Conservation (phyloP, 1,140 invertebrate species). For the Pseudomyrmex concolor region DNA sequence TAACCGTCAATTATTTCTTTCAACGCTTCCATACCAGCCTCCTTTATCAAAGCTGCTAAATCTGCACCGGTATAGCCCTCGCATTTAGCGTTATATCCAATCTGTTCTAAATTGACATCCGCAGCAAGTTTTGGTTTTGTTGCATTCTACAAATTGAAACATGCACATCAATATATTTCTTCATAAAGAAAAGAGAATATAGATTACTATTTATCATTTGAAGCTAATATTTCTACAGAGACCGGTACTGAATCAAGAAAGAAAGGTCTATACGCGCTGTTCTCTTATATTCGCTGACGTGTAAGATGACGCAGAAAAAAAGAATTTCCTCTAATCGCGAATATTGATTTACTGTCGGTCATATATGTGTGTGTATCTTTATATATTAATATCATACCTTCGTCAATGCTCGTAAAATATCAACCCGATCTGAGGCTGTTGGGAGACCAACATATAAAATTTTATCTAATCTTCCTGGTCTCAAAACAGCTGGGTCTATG, state of each 20-base stretch:
- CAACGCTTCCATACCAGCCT: slow-evolving; percentile 92
- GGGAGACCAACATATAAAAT: slow-evolving; percentile 97
- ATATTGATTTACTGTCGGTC: neutral
- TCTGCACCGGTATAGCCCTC: slow-evolving; percentile 96
- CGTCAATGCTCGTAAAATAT: slow-evolving; percentile 96
- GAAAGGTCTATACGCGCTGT: no score
- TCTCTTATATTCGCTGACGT: no score
- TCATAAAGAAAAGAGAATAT: neutral
- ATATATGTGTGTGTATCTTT: neutral
- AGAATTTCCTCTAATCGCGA: no score
- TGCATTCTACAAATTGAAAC: slow-evolving; percentile 87
- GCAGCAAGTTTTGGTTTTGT: slow-evolving; percentile 90
- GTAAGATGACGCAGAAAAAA: no score
- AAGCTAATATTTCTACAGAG: neutral
- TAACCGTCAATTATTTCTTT: slow-evolving; percentile 87
- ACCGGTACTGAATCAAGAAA: no score
- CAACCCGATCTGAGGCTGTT: slow-evolving; percentile 90
- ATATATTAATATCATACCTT: slow-evolving; percentile 87
- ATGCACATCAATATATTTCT: neutral
- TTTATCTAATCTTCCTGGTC: slow-evolving; percentile 97
- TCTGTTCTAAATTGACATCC: slow-evolving; percentile 91
- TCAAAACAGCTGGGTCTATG: slow-evolving; percentile 97
- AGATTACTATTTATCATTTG: slow-evolving; percentile 44
- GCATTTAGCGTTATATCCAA: slow-evolving; percentile 88
- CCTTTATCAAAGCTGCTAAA: slow-evolving; percentile 93